phyloP scores from a whole-genome alignment of 2,888 invertebrate species.

The Trichopria drosophilae region DNA sequence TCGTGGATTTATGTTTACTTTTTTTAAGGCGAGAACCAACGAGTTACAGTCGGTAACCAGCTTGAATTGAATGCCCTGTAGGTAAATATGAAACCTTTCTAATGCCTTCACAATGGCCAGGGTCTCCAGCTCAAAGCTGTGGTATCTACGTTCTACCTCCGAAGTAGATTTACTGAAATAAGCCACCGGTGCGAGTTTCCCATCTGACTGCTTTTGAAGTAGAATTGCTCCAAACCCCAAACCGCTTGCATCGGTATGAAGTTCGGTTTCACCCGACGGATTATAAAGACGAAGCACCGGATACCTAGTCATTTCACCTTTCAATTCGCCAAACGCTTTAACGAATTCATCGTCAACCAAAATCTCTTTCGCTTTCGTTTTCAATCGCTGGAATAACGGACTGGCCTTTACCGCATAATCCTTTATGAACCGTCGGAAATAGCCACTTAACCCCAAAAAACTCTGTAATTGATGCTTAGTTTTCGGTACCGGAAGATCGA shows the following conservation, averaged over 20 bases:
- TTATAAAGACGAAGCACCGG: conserved; percentile 2
- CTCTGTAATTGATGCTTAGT: too few relatives aligned
- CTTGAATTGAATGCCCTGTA: conserved; percentile 38
- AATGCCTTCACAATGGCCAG: conserved; percentile 29
- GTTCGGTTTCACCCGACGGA: conserved; percentile 13
- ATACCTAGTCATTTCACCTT: background rate
- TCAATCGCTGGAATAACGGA: conserved; percentile 20
- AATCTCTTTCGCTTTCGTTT: conserved; percentile 11
- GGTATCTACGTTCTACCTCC: conserved; percentile 8
- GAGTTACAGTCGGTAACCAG: conserved; percentile 42
- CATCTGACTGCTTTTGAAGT: too few relatives aligned
- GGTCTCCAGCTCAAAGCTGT: conserved; percentile 23
- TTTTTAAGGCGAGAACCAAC: conserved; percentile 35
- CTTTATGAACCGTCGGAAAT: conserved; percentile 7
- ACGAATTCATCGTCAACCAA: conserved; percentile 5
- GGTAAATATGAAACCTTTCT: conserved; percentile 36
- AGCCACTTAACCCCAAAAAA: conserved; percentile 24
- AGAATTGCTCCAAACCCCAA: too few relatives aligned
- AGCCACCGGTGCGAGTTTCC: too few relatives aligned
- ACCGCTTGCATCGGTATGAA: too few relatives aligned
- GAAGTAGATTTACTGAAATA: conserved; percentile 12
- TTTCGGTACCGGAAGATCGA: conserved; percentile 22
- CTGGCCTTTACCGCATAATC: conserved; percentile 22
- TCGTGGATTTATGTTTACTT: conserved; percentile 27
- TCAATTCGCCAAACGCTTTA: background rate